phyloP scores from a whole-genome alignment of 1,140 invertebrate genomes.

The Listronotus bonariensis region DNA sequence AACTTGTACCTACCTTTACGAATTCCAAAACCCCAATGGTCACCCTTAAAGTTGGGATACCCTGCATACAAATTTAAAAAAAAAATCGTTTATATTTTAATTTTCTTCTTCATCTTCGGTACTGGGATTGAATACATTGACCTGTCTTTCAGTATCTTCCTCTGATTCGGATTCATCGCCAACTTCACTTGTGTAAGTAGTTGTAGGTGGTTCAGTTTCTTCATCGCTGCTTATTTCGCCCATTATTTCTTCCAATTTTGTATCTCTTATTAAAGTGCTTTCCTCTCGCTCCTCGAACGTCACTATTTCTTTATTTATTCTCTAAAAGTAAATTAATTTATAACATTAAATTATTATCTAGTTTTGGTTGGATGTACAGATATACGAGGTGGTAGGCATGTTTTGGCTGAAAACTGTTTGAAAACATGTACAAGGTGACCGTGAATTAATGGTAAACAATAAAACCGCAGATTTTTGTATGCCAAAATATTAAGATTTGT shows the following conservation, averaged over 20 bases:
- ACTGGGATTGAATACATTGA: conserved; percentile 8
- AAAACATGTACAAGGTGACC: too few relatives aligned
- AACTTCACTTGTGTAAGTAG: conserved; percentile 35
- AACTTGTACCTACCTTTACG: too few relatives aligned
- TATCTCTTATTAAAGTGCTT: conserved; percentile 37
- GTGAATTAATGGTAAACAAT: too few relatives aligned
- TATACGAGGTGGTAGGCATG: too few relatives aligned
- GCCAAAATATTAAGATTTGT: too few relatives aligned
- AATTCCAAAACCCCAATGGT: too few relatives aligned
- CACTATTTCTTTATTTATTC: conserved; percentile 59
- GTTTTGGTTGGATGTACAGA: too few relatives aligned
- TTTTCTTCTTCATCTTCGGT: conserved; percentile 15
- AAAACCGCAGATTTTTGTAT: too few relatives aligned
- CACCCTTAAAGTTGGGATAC: not conserved
- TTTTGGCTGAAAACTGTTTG: too few relatives aligned
- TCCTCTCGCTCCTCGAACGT: conserved; percentile 58
- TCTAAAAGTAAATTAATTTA: conserved; percentile 42
- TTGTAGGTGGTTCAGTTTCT: conserved; percentile 40
- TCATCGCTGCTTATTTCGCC: conserved; percentile 47
- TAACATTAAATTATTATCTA: too few relatives aligned
- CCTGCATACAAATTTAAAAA: not conserved
- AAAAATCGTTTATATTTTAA: not conserved
- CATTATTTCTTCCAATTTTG: conserved; percentile 46
- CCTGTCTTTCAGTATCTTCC: not conserved
- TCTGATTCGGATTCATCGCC: conserved; percentile 26